A percentile compares a stretch with the other conserved stretches of the same genome.
These are phyloP conservation scores for Muricea muricata DNA, from an alignment of 92 coral and sea anemone genomes.

Conservation along the genomic window DNA sequence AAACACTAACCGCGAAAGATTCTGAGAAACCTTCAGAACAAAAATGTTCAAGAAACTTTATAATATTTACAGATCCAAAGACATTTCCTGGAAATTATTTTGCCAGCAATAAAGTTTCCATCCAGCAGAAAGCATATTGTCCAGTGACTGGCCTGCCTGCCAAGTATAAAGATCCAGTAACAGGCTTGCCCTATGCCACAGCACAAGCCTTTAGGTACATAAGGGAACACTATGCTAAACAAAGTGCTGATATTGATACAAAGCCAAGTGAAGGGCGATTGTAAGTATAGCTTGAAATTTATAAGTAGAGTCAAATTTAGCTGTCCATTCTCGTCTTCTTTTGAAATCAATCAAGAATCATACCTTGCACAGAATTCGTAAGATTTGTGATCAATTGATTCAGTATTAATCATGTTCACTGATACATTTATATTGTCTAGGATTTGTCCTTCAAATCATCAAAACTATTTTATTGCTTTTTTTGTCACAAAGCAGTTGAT, in stretches of 20 bases:
- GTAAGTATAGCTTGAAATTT: background rate
- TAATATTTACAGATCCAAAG: conserved; percentile 94
- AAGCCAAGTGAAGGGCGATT: background rate
- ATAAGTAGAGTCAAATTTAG: too few relatives aligned
- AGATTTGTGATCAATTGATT: too few relatives aligned
- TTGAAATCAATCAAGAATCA: too few relatives aligned
- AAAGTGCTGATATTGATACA: conserved; percentile 73
- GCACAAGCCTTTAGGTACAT: conserved; percentile 91
- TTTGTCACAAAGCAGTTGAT: too few relatives aligned
- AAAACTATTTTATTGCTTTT: too few relatives aligned
- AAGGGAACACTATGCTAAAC: conserved; percentile 87
- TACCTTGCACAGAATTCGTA: too few relatives aligned
- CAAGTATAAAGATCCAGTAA: conserved; percentile 82
- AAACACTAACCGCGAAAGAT: conserved; percentile 50
- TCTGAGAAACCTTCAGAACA: conserved; percentile 67
- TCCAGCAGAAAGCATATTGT: conserved; percentile 85
- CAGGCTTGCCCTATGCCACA: conserved; percentile 86
- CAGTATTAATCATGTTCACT: too few relatives aligned
- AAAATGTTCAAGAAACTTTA: conserved; percentile 85
- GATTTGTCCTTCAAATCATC: too few relatives aligned
- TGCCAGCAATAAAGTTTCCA: conserved; percentile 75
- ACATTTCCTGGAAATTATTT: conserved; percentile 89
- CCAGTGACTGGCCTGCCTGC: conserved; percentile 95
- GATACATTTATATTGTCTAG: too few relatives aligned
- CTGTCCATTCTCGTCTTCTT: too few relatives aligned